A percentile compares a stretch with the other conserved stretches of the same genome.
Conservation (phyloP, 2,113 vertebrate species). For the Myxocyprinus asiaticus region DNA sequence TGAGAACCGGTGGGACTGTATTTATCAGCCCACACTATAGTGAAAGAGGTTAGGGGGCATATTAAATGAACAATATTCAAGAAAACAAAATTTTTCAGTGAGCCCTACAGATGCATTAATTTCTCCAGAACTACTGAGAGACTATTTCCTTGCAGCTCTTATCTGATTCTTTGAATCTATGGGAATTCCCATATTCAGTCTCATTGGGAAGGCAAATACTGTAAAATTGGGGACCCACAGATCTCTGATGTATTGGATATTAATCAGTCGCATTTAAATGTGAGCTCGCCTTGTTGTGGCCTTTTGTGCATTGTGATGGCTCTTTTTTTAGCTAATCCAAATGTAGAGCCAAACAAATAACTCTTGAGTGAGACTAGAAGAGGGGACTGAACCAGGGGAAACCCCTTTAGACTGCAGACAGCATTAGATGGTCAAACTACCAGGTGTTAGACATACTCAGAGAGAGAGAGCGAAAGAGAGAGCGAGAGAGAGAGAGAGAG, state of each 20-base stretch:
- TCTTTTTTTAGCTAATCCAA: conserved; percentile 50
- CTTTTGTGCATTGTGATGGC: conserved; percentile 63
- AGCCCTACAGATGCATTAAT: not conserved
- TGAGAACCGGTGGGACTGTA: conserved; percentile 8
- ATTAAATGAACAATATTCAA: conserved; percentile 9
- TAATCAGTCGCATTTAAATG: conserved; percentile 50
- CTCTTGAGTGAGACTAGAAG: conserved; percentile 49
- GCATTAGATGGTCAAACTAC: conserved; percentile 12
- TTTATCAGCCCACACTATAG: conserved; percentile 7
- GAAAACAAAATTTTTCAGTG: conserved; percentile 7
- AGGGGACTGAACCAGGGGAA: conserved; percentile 55
- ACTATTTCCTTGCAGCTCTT: conserved; percentile 15
- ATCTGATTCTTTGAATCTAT: conserved; percentile 51
- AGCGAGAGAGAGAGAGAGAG: not conserved
- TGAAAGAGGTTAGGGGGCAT: not conserved
- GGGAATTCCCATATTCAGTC: conserved; percentile 63
- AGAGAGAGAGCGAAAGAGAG: not conserved
- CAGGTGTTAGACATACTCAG: not conserved
- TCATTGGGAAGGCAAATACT: conserved; percentile 52
- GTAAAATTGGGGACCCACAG: conserved; percentile 60
- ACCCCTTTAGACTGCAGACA: conserved; percentile 48
- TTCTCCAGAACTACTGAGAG: not conserved
- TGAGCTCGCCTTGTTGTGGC: conserved; percentile 50
- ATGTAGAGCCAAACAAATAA: conserved; percentile 49
- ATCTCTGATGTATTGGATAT: conserved; percentile 58